phyloP scores from a whole-genome alignment of 2,888 invertebrate genomes.

The Eugnorisma glareosa region DNA sequence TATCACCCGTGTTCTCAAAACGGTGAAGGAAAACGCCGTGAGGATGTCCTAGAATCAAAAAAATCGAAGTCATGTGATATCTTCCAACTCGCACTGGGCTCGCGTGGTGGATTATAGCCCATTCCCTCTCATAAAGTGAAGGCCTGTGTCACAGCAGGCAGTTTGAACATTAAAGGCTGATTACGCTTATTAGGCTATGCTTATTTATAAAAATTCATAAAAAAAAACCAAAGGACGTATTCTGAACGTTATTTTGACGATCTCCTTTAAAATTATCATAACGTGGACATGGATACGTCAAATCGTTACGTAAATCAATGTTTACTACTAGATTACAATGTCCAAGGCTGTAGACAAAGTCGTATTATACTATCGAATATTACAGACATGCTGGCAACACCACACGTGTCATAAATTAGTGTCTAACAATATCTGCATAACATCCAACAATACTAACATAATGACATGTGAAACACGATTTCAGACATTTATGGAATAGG shows the following conservation, averaged over 20 bases:
- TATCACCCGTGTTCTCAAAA: no score
- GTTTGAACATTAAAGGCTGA: no score
- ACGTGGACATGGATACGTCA: slow-evolving; percentile 47
- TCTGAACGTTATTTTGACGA: slow-evolving; percentile 27
- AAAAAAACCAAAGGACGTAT: neutral
- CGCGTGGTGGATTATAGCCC: no score
- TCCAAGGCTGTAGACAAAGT: slow-evolving; percentile 66
- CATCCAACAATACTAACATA: slow-evolving; percentile 22
- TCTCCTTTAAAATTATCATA: slow-evolving; percentile 47
- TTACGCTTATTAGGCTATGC: no score
- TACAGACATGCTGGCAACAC: slow-evolving; percentile 57
- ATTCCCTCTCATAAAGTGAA: no score
- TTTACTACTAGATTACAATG: slow-evolving; percentile 66
- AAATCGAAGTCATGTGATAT: no score
- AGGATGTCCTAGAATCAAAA: no score
- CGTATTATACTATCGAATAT: slow-evolving; percentile 54
- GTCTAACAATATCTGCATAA: slow-evolving; percentile 6
- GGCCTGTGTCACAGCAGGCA: no score
- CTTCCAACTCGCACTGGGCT: no score
- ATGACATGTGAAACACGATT: slow-evolving; percentile 1
- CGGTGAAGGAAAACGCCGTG: no score
- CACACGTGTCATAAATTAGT: slow-evolving; percentile 38
- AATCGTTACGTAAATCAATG: slow-evolving; percentile 63
- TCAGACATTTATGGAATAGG: slow-evolving; percentile 10
- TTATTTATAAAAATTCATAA: neutral